Evolutionary conservation across 1,140 invertebrate species (phyloP), one percentile per base, ranked within the genome.

Genomic region (Drosophila mauritiana): DNA sequence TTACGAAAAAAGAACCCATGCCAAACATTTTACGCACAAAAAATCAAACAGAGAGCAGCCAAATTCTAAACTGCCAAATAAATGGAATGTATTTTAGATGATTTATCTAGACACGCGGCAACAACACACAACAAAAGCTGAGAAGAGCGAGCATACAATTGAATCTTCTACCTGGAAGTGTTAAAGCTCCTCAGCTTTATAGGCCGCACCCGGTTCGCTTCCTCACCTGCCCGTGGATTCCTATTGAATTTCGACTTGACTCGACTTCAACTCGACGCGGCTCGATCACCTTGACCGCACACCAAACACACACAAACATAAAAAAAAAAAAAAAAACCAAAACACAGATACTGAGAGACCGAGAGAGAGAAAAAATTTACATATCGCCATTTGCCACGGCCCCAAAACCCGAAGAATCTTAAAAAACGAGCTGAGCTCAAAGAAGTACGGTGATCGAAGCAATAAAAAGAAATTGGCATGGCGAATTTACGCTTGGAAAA

Each of bases 141-240:
- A 36, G 31, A 10, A 63, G 48, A 58, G 37, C 65, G 48, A 58
- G 37, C 65, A 48, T 70, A 57, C 49, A 83, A 82, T 67, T 78
- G 78, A 78, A 58, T 54, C 79, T 72, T 86, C 83, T 86, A 88
- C 82, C 83, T 86, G 78, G 69, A 88, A 86, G 81, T 85, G 81
- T 65, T 80, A 78, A 64, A 76, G 70, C 42, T 37, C 36, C 46
- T 52, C 55, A 57, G 74, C 54, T 46, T 45, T 69, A 40, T 55
- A 43, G 51, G 51, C 43, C 46, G 57, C 48, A 39, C 65, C 58
- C 73, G 76, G 64, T 68, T 64, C 63, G 81, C 51, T 68, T 73
- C 68, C 64, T 31, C 64, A 57, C 58, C 54, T 73, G 45, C 68
- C 68, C 25, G 65, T 15, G 37, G 65, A 72, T 72, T 70, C 68